Base-by-base conservation (phyloP, 2,113 vertebrate species). In the Phrynocephalus versicolor region DNA sequence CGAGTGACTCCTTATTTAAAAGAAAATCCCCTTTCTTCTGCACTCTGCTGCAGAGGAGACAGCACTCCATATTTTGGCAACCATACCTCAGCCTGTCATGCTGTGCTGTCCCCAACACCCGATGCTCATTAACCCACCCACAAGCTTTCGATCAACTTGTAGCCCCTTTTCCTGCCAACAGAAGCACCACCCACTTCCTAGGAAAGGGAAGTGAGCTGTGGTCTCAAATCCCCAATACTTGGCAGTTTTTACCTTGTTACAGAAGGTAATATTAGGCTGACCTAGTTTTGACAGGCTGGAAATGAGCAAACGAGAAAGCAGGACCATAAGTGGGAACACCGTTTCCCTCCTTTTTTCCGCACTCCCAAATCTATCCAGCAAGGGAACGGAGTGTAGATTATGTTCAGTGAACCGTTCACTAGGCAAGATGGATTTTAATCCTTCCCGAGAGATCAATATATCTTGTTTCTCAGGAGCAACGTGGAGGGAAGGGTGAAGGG, bases 391-490 rank as follows among this genome's bases (percentile, higher is more conserved):
- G 58, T 70, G 83, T 90, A 88, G 73, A n/a, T 76, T 83, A 91
- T 27, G 39, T 86, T 79, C 81, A 87, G 4, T 6, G 7, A 23
- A 77, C 92, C 80, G 84, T 92, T 69, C 72, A 85, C 87, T 76
- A 72, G 57, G 73, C 89, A 27, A n/a, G 62, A 87, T 72, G 27
- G 0, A 27, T 79, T 86, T 83, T 35, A 77, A 79, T 39, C 76
- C 58, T 82, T 64, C 65, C 90, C 71, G 45, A 0, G 62, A 89
- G 41, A 41, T 82, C 85, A 80, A 65, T 93, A 91, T 87, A 89
- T 93, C 90, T 94, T 89, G 88, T 90, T 88, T 6, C 91, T 81
- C 84, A 89, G 16, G 30, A 88, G 5, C 21, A 85, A 71, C 33
- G 23, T 12, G 13, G 58, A 62, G 60, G 23, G 75, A 45, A 27